phyloP scores from a whole-genome alignment of 2,113 vertebrate species.

The Otis tarda region DNA sequence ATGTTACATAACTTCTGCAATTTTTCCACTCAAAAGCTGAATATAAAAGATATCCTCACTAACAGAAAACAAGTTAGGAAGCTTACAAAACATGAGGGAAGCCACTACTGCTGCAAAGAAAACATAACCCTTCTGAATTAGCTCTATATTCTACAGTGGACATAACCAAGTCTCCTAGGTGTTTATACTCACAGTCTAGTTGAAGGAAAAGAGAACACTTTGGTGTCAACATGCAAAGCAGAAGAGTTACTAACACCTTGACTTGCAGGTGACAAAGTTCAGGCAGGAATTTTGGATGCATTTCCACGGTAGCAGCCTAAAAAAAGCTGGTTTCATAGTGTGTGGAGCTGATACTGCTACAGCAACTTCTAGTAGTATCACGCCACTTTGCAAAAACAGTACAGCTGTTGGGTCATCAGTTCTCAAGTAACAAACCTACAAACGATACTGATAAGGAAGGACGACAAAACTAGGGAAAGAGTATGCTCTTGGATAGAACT shows the following conservation, averaged over 20 bases:
- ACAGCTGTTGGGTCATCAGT: neutral
- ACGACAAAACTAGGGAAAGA: neutral
- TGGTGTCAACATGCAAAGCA: neutral
- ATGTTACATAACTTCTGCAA: neutral
- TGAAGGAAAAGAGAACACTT: neutral
- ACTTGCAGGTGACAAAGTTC: neutral
- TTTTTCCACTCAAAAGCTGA: neutral
- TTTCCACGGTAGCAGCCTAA: neutral
- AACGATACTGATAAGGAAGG: neutral
- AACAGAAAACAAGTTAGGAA: neutral
- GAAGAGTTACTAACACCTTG: neutral
- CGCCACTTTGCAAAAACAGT: neutral
- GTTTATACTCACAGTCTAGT: neutral
- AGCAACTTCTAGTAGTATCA: neutral
- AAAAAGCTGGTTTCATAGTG: neutral
- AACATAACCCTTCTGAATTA: neutral
- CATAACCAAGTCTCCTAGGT: neutral
- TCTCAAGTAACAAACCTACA: neutral
- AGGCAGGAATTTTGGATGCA: neutral
- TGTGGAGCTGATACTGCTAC: neutral
- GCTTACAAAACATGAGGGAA: neutral
- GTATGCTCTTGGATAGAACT: neutral
- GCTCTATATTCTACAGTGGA: neutral
- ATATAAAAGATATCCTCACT: neutral
- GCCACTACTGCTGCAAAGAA: neutral